A percentile compares a stretch with the other conserved stretches of the same genome.
Evolutionary conservation across 1,140 invertebrate genomes (phyloP).

Genomic region (Euura saliciscinereae): DNA sequence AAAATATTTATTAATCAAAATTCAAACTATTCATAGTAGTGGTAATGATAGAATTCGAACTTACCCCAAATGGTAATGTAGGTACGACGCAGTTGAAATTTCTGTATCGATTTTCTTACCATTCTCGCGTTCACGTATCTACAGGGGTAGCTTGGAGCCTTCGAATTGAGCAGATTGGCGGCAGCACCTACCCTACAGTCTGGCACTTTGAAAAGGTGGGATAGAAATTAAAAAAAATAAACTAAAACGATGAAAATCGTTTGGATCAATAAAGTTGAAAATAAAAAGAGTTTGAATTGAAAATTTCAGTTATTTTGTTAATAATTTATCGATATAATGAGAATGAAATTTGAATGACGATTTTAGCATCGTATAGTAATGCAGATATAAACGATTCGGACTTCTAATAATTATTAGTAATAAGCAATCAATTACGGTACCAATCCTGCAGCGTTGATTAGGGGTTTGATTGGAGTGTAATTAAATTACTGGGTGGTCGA

Average conservation of each 20-base stretch:
- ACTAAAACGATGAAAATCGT: constrained; percentile 34
- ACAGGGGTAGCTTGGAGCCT: neutral
- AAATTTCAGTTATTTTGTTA: neutral
- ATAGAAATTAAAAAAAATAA: neutral
- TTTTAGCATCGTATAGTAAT: too few species aligned
- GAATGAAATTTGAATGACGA: neutral
- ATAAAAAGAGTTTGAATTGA: neutral
- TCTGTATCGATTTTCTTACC: constrained; percentile 23
- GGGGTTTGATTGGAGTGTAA: constrained; percentile 61
- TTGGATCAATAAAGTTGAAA: constrained; percentile 3
- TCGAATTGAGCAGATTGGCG: constrained; percentile 13
- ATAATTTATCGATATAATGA: constrained; percentile 1
- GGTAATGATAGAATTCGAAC: neutral
- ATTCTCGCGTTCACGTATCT: constrained; percentile 8
- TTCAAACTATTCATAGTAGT: neutral
- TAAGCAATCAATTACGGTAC: constrained; percentile 61
- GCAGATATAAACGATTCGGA: neutral
- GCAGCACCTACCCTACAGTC: constrained; percentile 28
- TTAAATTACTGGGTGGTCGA: constrained; percentile 58
- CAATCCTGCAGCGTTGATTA: constrained; percentile 60
- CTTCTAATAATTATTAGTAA: constrained; percentile 51
- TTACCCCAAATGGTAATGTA: neutral
- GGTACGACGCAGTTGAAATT: too few species aligned
- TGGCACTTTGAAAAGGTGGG: neutral
- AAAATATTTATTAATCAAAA: neutral